Evolutionary conservation across 2,888 invertebrate genomes (phyloP), one percentile per base, ranked within the genome.

Genomic region (Leuctra nigra): DNA sequence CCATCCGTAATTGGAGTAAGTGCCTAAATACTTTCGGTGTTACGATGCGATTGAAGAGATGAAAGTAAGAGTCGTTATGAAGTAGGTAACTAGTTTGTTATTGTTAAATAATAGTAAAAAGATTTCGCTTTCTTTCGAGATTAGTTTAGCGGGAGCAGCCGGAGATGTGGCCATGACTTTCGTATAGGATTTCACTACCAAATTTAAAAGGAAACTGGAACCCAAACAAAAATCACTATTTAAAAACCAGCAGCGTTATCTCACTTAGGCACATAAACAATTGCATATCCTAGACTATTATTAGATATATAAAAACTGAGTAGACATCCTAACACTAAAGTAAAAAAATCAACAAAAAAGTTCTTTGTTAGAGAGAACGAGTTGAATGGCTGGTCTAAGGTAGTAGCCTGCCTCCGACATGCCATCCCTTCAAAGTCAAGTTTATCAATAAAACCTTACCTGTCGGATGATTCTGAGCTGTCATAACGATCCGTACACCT

Each of bases 391-490:
- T n/a, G n/a, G n/a, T n/a, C n/a, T n/a, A n/a, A n/a, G n/a, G n/a
- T n/a, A n/a, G n/a, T n/a, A n/a, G n/a, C n/a, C n/a, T n/a, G n/a
- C n/a, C n/a, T n/a, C n/a, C n/a, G n/a, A n/a, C n/a, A 20, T 23
- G 22, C 44, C 3, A 16, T 22, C 1, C n/a, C 9, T 44, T 44
- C 11, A 44, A 44, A 20, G 18, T 13, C 18, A 35, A 50, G 35
- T 18, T 29, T 33, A 53, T 53, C 38, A 56, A 39, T 47, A 53
- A 50, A 52, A 62, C 71, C 79, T 80, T 74, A 91, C 91, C 91
- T 91, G 87, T 91, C 91, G 76, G 91, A 91, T 69, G 91, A 91
- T 77, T 91, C 91, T 69, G 91, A 91, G 75, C 91, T 91, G 80
- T 92, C 91, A 79, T 89, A 91, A 78, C 91, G 83, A 82, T 91